Percentiles rank a stretch among this genome's conserved stretches.
Evolutionary conservation across 2,797 vertebrate genomes (phyloP).

Genomic region (Anguilla marmorata): DNA sequence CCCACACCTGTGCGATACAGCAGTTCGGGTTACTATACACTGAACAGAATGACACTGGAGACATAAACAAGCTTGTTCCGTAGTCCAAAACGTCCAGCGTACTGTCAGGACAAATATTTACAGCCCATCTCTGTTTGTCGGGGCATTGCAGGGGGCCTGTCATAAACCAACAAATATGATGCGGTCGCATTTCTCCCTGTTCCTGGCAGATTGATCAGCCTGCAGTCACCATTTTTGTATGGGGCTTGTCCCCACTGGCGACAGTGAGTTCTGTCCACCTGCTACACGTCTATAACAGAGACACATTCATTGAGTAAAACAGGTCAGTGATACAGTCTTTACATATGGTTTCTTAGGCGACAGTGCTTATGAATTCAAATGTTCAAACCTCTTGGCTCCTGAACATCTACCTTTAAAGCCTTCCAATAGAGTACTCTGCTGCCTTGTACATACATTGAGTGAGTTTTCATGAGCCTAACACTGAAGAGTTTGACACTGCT

Average conservation of each 20-base stretch:
- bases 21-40: background rate
- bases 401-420: background rate
- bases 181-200: background rate
- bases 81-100: background rate
- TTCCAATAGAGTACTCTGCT: background rate
- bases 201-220: background rate
- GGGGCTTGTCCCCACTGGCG: background rate
- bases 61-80: background rate
- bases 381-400: background rate
- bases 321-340: background rate
- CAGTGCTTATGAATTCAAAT: background rate
- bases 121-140: background rate
- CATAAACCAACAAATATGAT: background rate
- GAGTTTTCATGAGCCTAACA: background rate
- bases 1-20: background rate
- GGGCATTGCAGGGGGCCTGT: background rate
- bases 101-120: conserved; percentile 15
- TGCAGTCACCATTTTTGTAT: background rate
- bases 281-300: background rate
- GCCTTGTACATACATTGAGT: background rate
- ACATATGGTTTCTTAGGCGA: background rate
- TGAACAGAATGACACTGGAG: background rate
- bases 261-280: background rate
- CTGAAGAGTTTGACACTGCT: background rate
- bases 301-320: background rate